These are phyloP conservation scores for Oriolus oriolus DNA, from an alignment of 2,113 vertebrate genomes.

Conservation along the genomic window DNA sequence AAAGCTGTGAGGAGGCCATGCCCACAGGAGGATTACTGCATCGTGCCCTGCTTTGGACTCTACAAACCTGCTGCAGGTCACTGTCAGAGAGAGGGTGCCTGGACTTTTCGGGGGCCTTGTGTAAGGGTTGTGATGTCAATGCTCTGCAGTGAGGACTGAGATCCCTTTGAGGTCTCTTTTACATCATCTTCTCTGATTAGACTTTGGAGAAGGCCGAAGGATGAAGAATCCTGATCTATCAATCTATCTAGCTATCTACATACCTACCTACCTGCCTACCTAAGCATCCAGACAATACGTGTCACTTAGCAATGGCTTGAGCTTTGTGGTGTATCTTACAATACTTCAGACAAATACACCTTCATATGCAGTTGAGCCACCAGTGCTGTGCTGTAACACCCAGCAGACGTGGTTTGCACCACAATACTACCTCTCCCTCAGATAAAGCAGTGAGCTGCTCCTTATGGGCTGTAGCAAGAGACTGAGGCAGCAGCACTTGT, in stretches of 20 bases:
- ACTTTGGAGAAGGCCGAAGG: not conserved
- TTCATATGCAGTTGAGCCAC: not conserved
- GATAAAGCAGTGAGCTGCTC: not conserved
- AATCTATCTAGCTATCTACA: too few species aligned
- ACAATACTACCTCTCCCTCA: accelerated
- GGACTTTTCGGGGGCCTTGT: not conserved
- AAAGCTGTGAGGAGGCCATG: not conserved
- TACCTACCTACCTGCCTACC: not conserved
- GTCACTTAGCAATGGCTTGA: not conserved
- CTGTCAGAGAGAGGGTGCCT: not conserved
- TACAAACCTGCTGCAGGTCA: not conserved
- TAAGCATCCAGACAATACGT: not conserved
- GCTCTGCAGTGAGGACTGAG: not conserved
- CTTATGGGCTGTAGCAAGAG: not conserved
- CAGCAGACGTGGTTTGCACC: not conserved
- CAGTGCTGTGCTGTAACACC: not conserved
- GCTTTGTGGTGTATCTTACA: not conserved
- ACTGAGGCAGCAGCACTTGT: not conserved
- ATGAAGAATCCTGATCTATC: not conserved
- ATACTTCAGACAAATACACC: not conserved
- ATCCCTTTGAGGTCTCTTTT: not conserved
- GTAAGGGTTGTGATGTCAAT: not conserved
- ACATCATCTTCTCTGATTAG: not conserved
- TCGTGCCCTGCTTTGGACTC: not conserved
- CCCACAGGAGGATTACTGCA: not conserved